Conservation (phyloP, 1,140 invertebrate species). For the Dinothrombium tinctorium region DNA sequence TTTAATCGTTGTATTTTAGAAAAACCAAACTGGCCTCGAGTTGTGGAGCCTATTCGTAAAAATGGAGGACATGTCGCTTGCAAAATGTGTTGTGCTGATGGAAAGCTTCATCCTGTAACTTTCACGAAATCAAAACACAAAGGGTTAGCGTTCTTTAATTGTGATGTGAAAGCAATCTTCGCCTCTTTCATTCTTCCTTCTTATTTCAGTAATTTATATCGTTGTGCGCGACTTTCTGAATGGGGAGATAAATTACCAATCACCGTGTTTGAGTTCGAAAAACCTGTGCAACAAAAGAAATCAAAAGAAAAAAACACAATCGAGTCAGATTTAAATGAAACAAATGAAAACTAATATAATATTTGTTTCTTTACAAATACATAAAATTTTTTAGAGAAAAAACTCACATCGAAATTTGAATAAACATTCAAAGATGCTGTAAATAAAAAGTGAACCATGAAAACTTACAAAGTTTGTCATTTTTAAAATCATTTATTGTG, state of each 20-base stretch:
- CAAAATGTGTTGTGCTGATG: conserved; percentile 43
- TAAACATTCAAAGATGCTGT: too few relatives aligned
- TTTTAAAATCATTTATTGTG: too few relatives aligned
- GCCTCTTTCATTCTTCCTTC: background rate
- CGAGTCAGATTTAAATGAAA: too few relatives aligned
- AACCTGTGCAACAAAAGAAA: too few relatives aligned
- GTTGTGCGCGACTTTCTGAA: background rate
- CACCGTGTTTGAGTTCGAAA: background rate
- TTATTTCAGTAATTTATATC: background rate
- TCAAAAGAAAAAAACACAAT: too few relatives aligned
- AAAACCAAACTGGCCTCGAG: conserved; percentile 39
- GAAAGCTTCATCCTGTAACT: conserved; percentile 45
- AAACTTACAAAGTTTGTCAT: too few relatives aligned
- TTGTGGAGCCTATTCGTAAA: conserved; percentile 38
- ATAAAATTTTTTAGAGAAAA: too few relatives aligned
- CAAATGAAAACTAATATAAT: too few relatives aligned
- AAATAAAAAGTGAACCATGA: too few relatives aligned
- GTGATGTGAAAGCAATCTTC: background rate
- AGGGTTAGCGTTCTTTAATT: background rate
- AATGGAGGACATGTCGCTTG: conserved; percentile 45
- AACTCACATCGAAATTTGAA: too few relatives aligned
- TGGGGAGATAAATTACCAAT: background rate
- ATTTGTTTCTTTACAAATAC: too few relatives aligned
- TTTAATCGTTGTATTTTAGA: background rate
- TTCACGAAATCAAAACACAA: conserved; percentile 30